Base-by-base conservation (phyloP, 2,797 vertebrate genomes). In the Premnoplex brunnescens region DNA sequence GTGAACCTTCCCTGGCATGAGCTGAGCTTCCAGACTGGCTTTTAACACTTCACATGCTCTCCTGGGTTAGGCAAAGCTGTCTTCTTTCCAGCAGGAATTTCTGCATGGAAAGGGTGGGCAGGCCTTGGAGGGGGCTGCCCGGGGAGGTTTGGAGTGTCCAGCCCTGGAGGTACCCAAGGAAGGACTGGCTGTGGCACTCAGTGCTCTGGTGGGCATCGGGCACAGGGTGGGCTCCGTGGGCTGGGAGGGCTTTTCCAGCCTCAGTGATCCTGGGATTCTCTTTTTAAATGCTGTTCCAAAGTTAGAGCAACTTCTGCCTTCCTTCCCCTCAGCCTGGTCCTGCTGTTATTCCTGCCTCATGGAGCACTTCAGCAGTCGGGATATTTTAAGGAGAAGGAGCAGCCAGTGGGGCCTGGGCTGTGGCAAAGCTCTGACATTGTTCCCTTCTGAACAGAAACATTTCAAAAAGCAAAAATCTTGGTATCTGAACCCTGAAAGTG, bases 41-140 rank as follows among this genome's bases (percentile, higher is more conserved):
- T 82, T 54, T 51, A 39, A 17, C 17, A 2, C 41, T 30, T 72
- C 1, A 2, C 1, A 0, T 6, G 1, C 10, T 19, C 27, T 49
- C 37, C 12, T 58, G 52, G 2, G 26, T 62, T 20, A 16, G 6
- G 30, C 11, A 43, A 14, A 51, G 4, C 10, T 2, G 1, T 22
- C 27, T 63, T 39, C 17, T 83, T 52, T 32, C 49, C 51, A 27
- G n/a, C 37, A 51, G 71, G 63, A n/a, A 4, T 56, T 77, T 64
- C 28, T 14, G 22, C 58, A 4, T 67, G 44, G 44, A 13, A 58
- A 4, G 6, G 21, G n/a, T 30, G n/a, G 6, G 15, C 51, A 58
- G 79, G 49, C 43, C 1, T 10, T 69, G 55, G 15, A 7, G 62
- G 55, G 71, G 32, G 15, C 43, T 75, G 32, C 36, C 30, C 77